A percentile compares a stretch with the other conserved stretches of the same genome.
Conservation (phyloP, 2,113 vertebrate genomes). For the Ranitomeya imitator region DNA sequence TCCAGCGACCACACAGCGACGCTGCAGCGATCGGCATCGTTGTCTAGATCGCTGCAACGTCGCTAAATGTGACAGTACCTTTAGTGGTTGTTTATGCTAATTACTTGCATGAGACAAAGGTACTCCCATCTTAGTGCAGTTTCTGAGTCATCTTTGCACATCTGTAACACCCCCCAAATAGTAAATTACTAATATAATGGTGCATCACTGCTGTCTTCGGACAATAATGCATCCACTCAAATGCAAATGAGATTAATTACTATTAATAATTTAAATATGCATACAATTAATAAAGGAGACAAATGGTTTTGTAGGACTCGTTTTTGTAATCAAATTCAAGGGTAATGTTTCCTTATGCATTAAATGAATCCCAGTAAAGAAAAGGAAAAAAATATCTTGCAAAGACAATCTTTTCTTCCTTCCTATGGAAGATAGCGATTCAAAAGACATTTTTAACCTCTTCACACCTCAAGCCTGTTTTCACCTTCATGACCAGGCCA, state of each 20-base stretch:
- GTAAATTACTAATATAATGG: background rate
- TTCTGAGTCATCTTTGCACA: constrained; percentile 10
- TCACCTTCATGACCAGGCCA: no score
- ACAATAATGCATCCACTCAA: background rate
- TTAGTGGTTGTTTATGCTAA: constrained; percentile 21
- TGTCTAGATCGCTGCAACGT: no score
- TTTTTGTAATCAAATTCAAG: background rate
- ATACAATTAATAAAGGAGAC: background rate
- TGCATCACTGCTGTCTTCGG: background rate
- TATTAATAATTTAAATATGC: background rate
- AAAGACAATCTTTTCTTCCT: background rate
- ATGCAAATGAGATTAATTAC: background rate
- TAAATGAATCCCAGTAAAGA: background rate
- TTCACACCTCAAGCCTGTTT: no score
- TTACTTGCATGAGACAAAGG: background rate
- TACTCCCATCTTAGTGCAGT: no score
- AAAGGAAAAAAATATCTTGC: background rate
- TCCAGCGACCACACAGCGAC: no score
- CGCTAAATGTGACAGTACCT: no score
- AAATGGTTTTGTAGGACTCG: background rate
- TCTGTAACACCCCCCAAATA: background rate
- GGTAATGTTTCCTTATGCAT: background rate
- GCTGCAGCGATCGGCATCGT: no score
- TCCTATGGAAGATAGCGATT: no score
- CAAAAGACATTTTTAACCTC: no score